Evolutionary conservation across 2,888 invertebrate species (phyloP), one percentile per base, ranked within the genome.

Genomic region (Mayetiola destructor): DNA sequence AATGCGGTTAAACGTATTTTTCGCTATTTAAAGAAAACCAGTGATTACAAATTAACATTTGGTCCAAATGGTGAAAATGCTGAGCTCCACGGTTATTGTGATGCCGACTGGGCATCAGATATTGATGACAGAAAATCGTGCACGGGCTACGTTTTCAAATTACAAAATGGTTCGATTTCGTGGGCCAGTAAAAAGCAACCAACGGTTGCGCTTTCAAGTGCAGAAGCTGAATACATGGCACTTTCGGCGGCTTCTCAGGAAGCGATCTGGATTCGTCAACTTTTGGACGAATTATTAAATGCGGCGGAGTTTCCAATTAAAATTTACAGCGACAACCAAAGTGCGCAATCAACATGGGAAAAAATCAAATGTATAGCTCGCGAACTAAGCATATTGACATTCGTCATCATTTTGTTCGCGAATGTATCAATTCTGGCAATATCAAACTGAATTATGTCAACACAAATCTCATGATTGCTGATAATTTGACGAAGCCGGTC

Each of bases 211-310:
- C 20, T 57, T 8, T 48, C 48, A 12, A 35, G 20, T 14, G 27
- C 55, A 2, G 57, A 57, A 30, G 57, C 57, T 2, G 59, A 59
- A 48, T 59, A 59, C 23, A 57, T 57, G 35, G 55, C 57, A 9
- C 3, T 59, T n/a, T 30, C 55, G 32, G 5, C 52, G 2, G 55
- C 55, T 1, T 4, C 29, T 5, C 57, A 21, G 18, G 59, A 59
- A 39, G 52, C 23, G 2, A 4, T 56, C 1, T 56, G 55, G 55
- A 14, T 23, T 1, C 14, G 1, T n/a, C 55, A 56, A 18, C n/a
- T 55, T 2, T 2, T 3, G 1, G 39, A 29, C 10, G 55, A 55
- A 55, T 21, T 55, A 4, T 6, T 14, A 9, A 8, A 2, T n/a
- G 18, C 4, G n/a, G 4, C 9, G 8, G n/a, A 8, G 10, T 18